These are phyloP conservation scores for Megathymus violae DNA, from an alignment of 1,140 invertebrate genomes.

Conservation along the genomic window DNA sequence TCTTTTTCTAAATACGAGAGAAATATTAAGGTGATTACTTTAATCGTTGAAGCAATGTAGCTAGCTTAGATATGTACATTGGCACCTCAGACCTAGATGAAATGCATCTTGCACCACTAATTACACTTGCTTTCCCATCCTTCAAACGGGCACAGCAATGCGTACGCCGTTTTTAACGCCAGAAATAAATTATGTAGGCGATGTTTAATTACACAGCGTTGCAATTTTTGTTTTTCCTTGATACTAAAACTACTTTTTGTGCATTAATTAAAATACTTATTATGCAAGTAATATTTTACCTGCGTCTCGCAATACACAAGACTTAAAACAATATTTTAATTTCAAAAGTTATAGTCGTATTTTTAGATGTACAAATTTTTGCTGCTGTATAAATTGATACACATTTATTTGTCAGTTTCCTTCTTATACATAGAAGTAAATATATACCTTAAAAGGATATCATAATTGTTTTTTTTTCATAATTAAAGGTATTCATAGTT, in stretches of 20 bases:
- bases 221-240: constrained; percentile 4
- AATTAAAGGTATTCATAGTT: too few relatives aligned
- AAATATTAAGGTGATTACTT: not conserved
- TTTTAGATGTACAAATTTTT: too few relatives aligned
- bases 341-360: too few relatives aligned
- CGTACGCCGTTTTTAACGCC: constrained; percentile 14
- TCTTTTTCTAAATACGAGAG: not conserved
- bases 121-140: constrained; percentile 25
- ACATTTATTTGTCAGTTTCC: too few relatives aligned
- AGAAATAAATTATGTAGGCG: constrained; percentile 24
- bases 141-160: constrained; percentile 22
- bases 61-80: not conserved
- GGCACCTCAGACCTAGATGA: constrained; percentile 21
- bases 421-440: too few relatives aligned
- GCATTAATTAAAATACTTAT: not conserved
- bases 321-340: not conserved
- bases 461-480: too few relatives aligned
- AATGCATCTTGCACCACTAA: constrained; percentile 30
- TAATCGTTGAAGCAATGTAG: not conserved
- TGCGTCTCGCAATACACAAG: not conserved
- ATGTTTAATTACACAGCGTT: constrained; percentile 11
- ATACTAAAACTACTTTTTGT: not conserved
- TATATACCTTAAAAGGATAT: too few relatives aligned
- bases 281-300: not conserved
- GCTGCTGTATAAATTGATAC: too few relatives aligned